Conservation (phyloP, 2,113 vertebrate genomes). For the Neomonachus schauinslandi region DNA sequence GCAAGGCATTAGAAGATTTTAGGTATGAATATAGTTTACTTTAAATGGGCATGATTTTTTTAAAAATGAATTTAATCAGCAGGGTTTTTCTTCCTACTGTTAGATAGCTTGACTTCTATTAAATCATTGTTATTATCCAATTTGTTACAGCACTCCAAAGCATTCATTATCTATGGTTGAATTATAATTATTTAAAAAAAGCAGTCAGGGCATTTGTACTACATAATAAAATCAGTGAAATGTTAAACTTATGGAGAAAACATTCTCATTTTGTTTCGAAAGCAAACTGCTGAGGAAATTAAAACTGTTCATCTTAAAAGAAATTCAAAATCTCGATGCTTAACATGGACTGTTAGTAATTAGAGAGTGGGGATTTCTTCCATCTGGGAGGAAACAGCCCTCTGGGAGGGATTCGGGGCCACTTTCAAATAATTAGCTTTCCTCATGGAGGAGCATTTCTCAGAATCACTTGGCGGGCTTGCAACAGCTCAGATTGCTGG, state of each 20-base stretch:
- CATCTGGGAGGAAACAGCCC: neutral
- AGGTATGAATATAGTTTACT: neutral
- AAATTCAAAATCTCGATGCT: neutral
- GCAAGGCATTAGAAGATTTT: slow-evolving; percentile 2
- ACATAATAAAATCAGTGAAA: slow-evolving; percentile 48
- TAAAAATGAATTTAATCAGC: slow-evolving; percentile 49
- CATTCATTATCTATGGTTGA: slow-evolving; percentile 52
- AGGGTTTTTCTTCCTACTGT: slow-evolving; percentile 38
- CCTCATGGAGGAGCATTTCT: neutral
- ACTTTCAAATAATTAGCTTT: neutral
- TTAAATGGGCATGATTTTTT: slow-evolving; percentile 38
- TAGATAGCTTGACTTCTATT: slow-evolving; percentile 43
- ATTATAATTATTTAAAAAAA: slow-evolving; percentile 58
- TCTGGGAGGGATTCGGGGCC: neutral
- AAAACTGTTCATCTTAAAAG: slow-evolving; percentile 57
- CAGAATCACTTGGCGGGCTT: neutral
- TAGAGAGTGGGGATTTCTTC: neutral
- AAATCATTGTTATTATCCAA: slow-evolving; percentile 65
- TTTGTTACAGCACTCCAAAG: slow-evolving; percentile 39
- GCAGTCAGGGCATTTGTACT: neutral
- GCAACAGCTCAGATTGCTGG: neutral
- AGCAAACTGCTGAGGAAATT: slow-evolving; percentile 55
- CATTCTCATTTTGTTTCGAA: slow-evolving; percentile 67
- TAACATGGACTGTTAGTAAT: slow-evolving; percentile 26
- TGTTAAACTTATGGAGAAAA: slow-evolving; percentile 45